Base-by-base conservation (phyloP, 2,797 vertebrate species). In the Acanthurus lineatus region DNA sequence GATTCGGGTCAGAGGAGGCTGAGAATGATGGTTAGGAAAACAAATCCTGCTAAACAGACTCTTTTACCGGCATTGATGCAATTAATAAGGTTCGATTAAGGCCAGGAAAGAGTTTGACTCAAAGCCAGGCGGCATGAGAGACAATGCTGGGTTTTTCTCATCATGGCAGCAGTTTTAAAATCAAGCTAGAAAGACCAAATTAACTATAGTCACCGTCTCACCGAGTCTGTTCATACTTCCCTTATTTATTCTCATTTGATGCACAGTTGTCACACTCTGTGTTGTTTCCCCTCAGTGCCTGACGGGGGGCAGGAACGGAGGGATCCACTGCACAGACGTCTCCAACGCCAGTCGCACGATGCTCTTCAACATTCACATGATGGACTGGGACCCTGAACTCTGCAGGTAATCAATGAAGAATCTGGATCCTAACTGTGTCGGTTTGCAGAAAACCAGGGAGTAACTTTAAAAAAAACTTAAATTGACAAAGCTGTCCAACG, bases 341-440 rank as follows among this genome's bases (percentile, higher is more conserved):
- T 96, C 97, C n/a, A 99, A 99, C 68, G 97, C 97, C 76, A 97
- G 97, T 66, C 96, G 97, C 81, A 99, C 97, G 0, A 97, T 99
- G 97, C 94, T 99, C 73, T 99, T 98, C 90, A 98, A 99, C 91
- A 98, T 99, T 76, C 94, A 98, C 92, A 94, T 95, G 57, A 86
- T 98, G 94, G 93, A 96, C 57, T 99, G 97, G 97, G 97, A 99
- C 89, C 92, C 95, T 53, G 97, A 98, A 0, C 96, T 99, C 58
- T 99, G 97, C 97, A 91, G 96, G 97, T 98, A 89, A 94, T 91
- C 63, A 11, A 11, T 15, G 28, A 32, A 32, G 28, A 25, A 25
- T 25, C 25, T 25, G 25, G 3, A 25, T 25, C 25, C 25, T 25
- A 25, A 12, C 32, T 22, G n/a, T 40, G 25, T 3, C 3, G 25